A percentile compares a stretch with the other conserved stretches of the same genome.
phyloP scores from a whole-genome alignment of 2,113 vertebrate species.

The Todiramphus chloris region DNA sequence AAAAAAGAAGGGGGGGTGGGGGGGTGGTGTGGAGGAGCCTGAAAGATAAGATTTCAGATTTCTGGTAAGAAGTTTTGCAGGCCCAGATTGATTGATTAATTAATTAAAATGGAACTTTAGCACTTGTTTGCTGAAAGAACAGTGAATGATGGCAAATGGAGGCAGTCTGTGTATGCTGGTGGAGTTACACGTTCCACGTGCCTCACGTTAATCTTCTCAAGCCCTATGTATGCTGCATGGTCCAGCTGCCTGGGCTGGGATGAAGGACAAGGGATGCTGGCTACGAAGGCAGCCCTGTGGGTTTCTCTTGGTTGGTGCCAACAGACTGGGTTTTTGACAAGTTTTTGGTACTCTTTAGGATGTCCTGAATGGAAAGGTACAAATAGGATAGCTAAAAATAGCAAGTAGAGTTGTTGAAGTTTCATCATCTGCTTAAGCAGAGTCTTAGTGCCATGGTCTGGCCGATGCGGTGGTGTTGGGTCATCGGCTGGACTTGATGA shows the following conservation, averaged over 20 bases:
- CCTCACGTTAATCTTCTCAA: neutral
- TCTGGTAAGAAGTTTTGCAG: neutral
- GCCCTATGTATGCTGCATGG: fast-evolving
- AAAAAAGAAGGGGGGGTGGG: neutral
- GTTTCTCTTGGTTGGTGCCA: neutral
- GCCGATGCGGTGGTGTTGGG: too few relatives aligned
- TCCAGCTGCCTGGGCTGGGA: neutral
- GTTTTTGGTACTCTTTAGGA: neutral
- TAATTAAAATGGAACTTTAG: neutral
- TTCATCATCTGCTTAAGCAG: neutral
- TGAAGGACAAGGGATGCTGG: neutral
- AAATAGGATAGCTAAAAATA: neutral
- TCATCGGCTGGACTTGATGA: too few relatives aligned
- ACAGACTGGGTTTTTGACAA: neutral
- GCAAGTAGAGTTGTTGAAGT: neutral
- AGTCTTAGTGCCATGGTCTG: too few relatives aligned
- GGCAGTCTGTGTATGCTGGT: neutral
- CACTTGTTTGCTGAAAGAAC: neutral
- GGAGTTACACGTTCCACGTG: neutral
- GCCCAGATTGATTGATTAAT: neutral
- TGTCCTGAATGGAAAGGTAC: neutral
- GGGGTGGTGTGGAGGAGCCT: too few relatives aligned
- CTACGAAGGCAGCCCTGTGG: neutral
- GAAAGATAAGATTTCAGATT: neutral
- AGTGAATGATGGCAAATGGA: neutral